Evolutionary conservation across 2,888 invertebrate species (phyloP), one percentile per base, ranked within the genome.

Genomic region (Nemurella pictetii): DNA sequence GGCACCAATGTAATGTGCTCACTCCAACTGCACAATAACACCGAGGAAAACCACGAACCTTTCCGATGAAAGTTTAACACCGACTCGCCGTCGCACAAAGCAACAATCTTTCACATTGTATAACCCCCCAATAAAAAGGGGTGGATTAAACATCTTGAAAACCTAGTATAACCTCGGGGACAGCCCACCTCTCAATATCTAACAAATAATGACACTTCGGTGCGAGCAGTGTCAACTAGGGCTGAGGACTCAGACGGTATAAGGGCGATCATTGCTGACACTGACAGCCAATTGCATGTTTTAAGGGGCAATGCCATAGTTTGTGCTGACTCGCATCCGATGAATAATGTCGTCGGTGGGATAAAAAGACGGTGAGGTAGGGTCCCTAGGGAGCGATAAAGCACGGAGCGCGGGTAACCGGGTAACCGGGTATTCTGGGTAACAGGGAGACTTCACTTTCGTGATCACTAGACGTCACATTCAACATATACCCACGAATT

Each of bases 251-350:
- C 55, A 20, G 55, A 55, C 9, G 55, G 55, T 55, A 55, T 12
- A 55, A 78, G 78, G 29, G 27, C 28, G 78, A 78, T 78, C 78
- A 29, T 78, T 4, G 78, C n/a, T 78, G 78, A 78, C 78, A 78
- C n/a, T 78, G 78, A 78, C 78, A 78, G 78, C 30, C 78, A 78
- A 78, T 78, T 78, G 78, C 78, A 29, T n/a, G n/a, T 28, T 78
- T 78, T 78, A 29, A 78, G 30, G 78, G 78, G 78, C 78, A 78
- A 78, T 29, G 78, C 15, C n/a, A n/a, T 72, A 26, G 27, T 82
- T 82, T 82, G 29, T 82, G 82, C 82, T 82, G 82, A 82, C 82
- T 55, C 72, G 55, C 27, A 55, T 28, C 28, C 72, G 78, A 82
- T 82, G 55, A 82, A 82, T 78, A 78, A 78, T 78, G 78, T 15